A percentile compares a stretch with the other conserved stretches of the same genome.
These are phyloP conservation scores for Hypolimnas misippus DNA, from an alignment of 2,888 invertebrate genomes.

Conservation along the genomic window DNA sequence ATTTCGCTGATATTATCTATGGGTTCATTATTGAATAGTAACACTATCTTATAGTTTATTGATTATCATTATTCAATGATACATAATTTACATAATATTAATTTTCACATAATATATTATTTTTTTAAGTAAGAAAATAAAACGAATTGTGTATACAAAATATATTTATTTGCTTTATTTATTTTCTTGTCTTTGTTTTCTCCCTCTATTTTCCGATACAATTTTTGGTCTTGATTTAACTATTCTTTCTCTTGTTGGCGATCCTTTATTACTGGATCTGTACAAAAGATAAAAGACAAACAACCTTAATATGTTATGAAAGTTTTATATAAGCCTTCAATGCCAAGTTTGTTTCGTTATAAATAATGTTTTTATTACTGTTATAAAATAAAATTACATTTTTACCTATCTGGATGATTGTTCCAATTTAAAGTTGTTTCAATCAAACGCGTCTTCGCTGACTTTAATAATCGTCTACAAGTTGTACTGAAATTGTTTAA, in stretches of 20 bases:
- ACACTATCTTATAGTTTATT: too few relatives aligned
- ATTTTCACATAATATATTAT: too few relatives aligned
- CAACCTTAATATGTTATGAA: not conserved
- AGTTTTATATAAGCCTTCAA: too few relatives aligned
- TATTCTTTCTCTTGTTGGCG: not conserved
- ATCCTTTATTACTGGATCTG: not conserved
- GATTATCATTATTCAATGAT: too few relatives aligned
- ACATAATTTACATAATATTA: too few relatives aligned
- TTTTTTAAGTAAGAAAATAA: too few relatives aligned
- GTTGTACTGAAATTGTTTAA: slow-evolving; percentile 49
- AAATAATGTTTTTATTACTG: not conserved
- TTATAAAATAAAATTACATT: not conserved
- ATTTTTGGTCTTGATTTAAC: not conserved
- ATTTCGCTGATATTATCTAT: too few relatives aligned
- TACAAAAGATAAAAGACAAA: not conserved
- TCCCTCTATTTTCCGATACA: not conserved
- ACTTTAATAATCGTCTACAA: slow-evolving; percentile 55
- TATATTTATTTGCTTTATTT: not conserved
- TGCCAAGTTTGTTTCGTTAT: too few relatives aligned
- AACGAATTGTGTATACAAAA: too few relatives aligned
- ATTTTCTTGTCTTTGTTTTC: not conserved
- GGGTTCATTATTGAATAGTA: too few relatives aligned
- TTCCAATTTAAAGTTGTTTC: slow-evolving; percentile 58
- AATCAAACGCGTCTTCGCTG: slow-evolving; percentile 51
- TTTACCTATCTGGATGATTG: slow-evolving; percentile 49